phyloP scores from a whole-genome alignment of 2,113 vertebrate genomes.

The Himantopus leucocephalus region DNA sequence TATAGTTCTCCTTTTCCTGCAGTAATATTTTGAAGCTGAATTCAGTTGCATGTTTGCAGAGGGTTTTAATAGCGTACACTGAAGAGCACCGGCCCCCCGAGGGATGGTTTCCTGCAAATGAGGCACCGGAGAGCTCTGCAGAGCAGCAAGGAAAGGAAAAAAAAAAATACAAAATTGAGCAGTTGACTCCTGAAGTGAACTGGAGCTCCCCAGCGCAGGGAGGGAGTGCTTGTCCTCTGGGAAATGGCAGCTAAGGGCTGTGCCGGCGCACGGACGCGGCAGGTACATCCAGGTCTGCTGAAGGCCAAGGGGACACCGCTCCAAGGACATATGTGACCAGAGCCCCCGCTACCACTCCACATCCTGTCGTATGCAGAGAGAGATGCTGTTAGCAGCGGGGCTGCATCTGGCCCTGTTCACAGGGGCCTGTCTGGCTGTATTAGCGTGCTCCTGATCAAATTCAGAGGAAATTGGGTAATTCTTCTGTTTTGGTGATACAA shows the following conservation, averaged over 20 bases:
- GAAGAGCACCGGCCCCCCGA: neutral
- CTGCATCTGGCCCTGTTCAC: neutral
- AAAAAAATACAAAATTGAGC: neutral
- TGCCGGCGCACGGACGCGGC: neutral
- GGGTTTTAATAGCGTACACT: neutral
- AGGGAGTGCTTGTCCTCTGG: neutral
- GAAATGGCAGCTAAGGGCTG: neutral
- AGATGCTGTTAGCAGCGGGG: neutral
- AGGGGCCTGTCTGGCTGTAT: neutral
- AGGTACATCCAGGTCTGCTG: neutral
- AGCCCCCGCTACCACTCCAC: accelerated
- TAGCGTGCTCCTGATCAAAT: neutral
- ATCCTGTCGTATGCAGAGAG: neutral
- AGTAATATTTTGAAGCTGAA: neutral
- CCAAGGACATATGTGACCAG: neutral
- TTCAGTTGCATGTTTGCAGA: neutral
- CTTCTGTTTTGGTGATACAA: neutral
- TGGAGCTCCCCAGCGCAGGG: neutral
- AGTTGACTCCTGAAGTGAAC: neutral
- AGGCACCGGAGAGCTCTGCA: neutral
- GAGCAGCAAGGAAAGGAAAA: neutral
- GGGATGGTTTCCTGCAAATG: neutral
- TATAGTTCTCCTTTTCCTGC: neutral
- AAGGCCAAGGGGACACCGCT: neutral
- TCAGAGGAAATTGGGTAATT: neutral